Base-by-base conservation (phyloP, 2,113 vertebrate species). In the Eonycteris spelaea region DNA sequence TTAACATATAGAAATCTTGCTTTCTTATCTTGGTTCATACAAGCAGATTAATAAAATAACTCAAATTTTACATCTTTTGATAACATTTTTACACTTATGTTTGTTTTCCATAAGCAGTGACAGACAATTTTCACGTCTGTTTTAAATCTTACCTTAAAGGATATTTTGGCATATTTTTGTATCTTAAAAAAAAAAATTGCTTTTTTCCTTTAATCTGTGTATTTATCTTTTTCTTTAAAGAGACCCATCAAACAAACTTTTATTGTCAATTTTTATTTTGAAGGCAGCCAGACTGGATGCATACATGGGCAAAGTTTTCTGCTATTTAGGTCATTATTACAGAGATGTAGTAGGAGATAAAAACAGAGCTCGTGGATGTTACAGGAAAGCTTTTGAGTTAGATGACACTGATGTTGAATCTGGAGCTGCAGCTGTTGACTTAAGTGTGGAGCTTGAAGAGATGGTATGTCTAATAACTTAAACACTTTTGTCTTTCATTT, bases 261-360 rank as follows among this genome's bases (percentile, higher is more conserved):
- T 97, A 0, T 0, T 97, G 43, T 98, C 92, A 21, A 98, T 87
- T n/a, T 94, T 98, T 98, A 79, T 86, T 94, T 95, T 14, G 65
- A 97, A 99, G 99, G 99, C 99, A 98, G 99, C 99, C 94, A 99
- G 99, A 98, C 95, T 99, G 96, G 99, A 99, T 96, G 98, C 98
- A 70, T 98, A 99, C 96, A 98, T 99, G 94, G 99, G 99, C 95
- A 98, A 98, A 98, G 99, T 98, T 55, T 99, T 99, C 97, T 98
- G 95, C 96, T 99, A 99, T 97, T 98, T 99, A 88, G 99, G 99
- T 26, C 99, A 99, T 97, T 99, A 99, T 98, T 99, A 99, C 97
- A 98, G 98, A 95, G 99, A 99, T 71, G 94, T 99, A 74, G 99
- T 97, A 73, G 98, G 98, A 93, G 99, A 99, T 97, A 98, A 70